These are phyloP conservation scores for Eristalinus aeneus DNA, from an alignment of 2,888 invertebrate species.

Conservation along the genomic window DNA sequence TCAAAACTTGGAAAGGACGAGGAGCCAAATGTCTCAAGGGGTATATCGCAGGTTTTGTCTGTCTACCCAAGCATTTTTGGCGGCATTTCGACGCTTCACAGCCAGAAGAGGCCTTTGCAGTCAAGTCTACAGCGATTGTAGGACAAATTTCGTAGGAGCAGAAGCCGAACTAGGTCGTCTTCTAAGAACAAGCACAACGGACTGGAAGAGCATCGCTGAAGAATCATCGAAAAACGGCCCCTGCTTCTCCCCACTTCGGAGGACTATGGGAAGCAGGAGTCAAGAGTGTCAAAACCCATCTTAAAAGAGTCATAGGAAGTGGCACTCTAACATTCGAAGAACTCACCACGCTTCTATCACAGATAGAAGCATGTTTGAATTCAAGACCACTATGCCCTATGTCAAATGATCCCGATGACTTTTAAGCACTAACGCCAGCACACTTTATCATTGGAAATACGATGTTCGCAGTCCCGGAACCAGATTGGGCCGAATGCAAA, in stretches of 20 bases:
- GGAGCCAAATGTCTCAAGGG: constrained; percentile 63
- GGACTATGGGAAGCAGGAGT: neutral
- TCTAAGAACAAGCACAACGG: neutral
- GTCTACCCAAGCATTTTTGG: constrained; percentile 72
- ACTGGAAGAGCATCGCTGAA: neutral
- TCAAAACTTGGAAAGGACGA: constrained; percentile 54
- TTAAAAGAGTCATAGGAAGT: too few relatives aligned
- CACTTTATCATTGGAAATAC: too few relatives aligned
- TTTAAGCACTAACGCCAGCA: too few relatives aligned
- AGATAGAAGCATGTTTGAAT: neutral
- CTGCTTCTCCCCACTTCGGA: neutral
- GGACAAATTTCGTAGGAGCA: constrained; percentile 1
- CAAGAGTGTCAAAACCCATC: neutral
- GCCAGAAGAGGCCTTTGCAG: neutral
- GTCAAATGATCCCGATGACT: too few relatives aligned
- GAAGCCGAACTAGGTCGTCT: neutral
- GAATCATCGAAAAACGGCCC: neutral
- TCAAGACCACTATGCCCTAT: too few relatives aligned
- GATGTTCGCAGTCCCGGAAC: too few relatives aligned
- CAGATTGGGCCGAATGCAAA: too few relatives aligned
- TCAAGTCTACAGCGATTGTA: constrained; percentile 15
- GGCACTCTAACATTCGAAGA: too few relatives aligned
- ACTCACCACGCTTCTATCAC: neutral
- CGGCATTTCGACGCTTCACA: constrained; percentile 48
- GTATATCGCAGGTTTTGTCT: too few relatives aligned